These are phyloP conservation scores for Chondrilla cf. caribensis DNA, from an alignment of 37 sponge, comb jelly and placozoan species.

Conservation along the genomic window DNA sequence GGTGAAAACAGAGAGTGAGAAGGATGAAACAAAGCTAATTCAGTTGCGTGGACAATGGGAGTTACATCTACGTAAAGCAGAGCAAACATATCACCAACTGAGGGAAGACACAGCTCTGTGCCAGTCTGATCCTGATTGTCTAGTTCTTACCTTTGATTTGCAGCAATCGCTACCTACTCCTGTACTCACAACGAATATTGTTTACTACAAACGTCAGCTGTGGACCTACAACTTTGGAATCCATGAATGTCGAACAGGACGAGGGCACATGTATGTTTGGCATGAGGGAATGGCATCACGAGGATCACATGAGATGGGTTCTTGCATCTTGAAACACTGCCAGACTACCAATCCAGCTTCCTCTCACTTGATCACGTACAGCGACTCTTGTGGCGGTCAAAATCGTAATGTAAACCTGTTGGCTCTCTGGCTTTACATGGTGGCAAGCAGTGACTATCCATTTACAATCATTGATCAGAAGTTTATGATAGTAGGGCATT, in stretches of 20 bases:
- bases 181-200: slow-evolving; percentile 26
- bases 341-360: background rate
- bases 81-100: slow-evolving; percentile 34
- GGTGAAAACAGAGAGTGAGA: background rate
- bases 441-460: slow-evolving; percentile 6
- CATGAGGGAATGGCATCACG: slow-evolving; percentile 27
- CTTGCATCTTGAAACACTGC: slow-evolving; percentile 17
- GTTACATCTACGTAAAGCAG: slow-evolving; percentile 31
- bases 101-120: slow-evolving; percentile 20
- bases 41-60: slow-evolving; percentile 20
- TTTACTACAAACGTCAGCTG: slow-evolving; percentile 46
- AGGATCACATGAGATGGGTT: slow-evolving; percentile 31
- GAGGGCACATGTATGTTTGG: slow-evolving; percentile 33
- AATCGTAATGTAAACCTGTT: slow-evolving; percentile 28
- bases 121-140: background rate
- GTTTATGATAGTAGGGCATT: slow-evolving; percentile 40
- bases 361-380: slow-evolving; percentile 10
- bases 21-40: background rate
- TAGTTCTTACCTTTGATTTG: slow-evolving; percentile 42
- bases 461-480: slow-evolving; percentile 38
- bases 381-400: slow-evolving; percentile 40
- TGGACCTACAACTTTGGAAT: slow-evolving; percentile 48
- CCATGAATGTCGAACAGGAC: slow-evolving; percentile 18
- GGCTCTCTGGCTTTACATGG: slow-evolving; percentile 23
- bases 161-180: slow-evolving; percentile 51